Conservation (phyloP, 2,888 invertebrate genomes). For the Yponomeuta cagnagella region DNA sequence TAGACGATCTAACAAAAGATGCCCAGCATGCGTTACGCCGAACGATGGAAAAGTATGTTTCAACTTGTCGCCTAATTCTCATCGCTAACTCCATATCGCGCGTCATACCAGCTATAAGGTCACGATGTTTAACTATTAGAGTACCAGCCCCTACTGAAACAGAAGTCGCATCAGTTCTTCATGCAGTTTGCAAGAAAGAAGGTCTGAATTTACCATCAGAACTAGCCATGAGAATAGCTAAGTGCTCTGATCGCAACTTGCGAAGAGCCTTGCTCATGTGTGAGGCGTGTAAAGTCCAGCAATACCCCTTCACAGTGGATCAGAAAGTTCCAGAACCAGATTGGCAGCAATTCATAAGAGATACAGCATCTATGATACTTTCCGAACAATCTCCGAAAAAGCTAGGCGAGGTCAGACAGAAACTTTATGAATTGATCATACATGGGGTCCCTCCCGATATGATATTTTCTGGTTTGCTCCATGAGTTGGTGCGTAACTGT, state of each 20-base stretch:
- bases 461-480: slow-evolving; percentile 91
- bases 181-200: slow-evolving; percentile 87
- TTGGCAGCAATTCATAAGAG: slow-evolving; percentile 92
- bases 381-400: slow-evolving; percentile 91
- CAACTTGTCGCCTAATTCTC: slow-evolving; percentile 94
- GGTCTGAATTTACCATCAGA: slow-evolving; percentile 84
- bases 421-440: slow-evolving; percentile 93
- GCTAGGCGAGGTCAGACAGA: slow-evolving; percentile 87
- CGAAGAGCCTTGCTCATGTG: slow-evolving; percentile 94
- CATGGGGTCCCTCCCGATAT: slow-evolving; percentile 96
- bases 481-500: slow-evolving; percentile 90
- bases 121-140: slow-evolving; percentile 94
- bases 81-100: slow-evolving; percentile 96
- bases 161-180: slow-evolving; percentile 82
- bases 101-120: slow-evolving; percentile 97
- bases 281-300: slow-evolving; percentile 94
- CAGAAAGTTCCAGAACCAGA: slow-evolving; percentile 92
- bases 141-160: slow-evolving; percentile 90
- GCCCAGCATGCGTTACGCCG: slow-evolving; percentile 98
- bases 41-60: slow-evolving; percentile 99
- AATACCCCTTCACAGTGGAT: slow-evolving; percentile 88
- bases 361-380: slow-evolving; percentile 90
- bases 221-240: slow-evolving; percentile 85
- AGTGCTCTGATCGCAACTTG: slow-evolving; percentile 89
- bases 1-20: slow-evolving; percentile 95